Percentiles rank a stretch among this genome's conserved stretches.
Evolutionary conservation across 2,797 vertebrate genomes (phyloP).

Genomic region (Eulemur mongoz): DNA sequence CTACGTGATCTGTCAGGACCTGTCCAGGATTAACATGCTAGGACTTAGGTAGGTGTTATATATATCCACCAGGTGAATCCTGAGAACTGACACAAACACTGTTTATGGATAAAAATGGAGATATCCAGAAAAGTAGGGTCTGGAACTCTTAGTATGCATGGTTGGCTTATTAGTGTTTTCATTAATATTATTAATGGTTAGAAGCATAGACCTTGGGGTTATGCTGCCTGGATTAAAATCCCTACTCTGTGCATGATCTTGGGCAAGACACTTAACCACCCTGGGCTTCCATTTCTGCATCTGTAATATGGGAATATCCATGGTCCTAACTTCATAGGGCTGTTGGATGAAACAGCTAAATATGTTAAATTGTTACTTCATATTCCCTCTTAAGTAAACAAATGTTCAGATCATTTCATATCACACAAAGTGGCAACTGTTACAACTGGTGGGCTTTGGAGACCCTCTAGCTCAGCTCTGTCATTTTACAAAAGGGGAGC

Average conservation of each 20-base stretch:
- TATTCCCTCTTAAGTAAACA: not conserved
- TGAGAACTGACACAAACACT: not conserved
- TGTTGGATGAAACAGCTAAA: not conserved
- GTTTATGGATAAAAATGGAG: slow-evolving; percentile 37
- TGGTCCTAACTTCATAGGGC: not conserved
- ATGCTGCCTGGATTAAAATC: not conserved
- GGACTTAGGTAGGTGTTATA: not conserved
- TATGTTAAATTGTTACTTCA: not conserved
- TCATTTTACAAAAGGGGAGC: not conserved
- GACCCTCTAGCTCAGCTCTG: not conserved
- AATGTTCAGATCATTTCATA: not conserved
- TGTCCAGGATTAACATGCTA: not conserved
- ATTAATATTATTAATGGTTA: not conserved
- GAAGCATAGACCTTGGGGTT: not conserved
- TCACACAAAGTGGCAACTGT: not conserved
- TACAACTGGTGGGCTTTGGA: not conserved
- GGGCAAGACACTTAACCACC: not conserved
- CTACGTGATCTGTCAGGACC: not conserved
- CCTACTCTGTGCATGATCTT: not conserved
- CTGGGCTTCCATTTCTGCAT: not conserved
- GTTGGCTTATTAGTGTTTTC: not conserved
- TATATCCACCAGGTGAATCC: not conserved
- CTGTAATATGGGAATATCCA: not conserved
- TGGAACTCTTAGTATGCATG: not conserved
- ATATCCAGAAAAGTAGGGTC: not conserved